These are phyloP conservation scores for Seira musarum DNA, from an alignment of 2,888 invertebrate genomes.

Conservation along the genomic window DNA sequence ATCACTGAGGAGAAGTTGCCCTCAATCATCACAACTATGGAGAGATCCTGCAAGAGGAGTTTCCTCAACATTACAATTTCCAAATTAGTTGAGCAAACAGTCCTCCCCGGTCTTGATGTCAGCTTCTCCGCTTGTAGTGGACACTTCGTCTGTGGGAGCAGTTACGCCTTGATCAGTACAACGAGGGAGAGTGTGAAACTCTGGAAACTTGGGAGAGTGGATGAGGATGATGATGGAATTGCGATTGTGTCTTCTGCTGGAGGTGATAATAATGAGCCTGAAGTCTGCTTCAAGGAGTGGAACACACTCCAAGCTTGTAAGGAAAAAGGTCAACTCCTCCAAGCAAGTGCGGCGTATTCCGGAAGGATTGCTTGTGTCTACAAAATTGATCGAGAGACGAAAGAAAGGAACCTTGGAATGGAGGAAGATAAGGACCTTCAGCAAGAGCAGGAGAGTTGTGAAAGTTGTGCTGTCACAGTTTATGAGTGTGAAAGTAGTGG, in stretches of 20 bases:
- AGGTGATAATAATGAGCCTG: constrained; percentile 20
- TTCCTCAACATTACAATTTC: constrained; percentile 68
- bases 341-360: constrained; percentile 97
- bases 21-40: constrained; percentile 64
- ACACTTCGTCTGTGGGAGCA: constrained; percentile 69
- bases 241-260: constrained; percentile 15
- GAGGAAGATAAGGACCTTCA: constrained; percentile 58
- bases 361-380: constrained; percentile 98
- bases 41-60: constrained; percentile 65
- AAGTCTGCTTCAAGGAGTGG: constrained; percentile 65
- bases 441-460: constrained; percentile 62
- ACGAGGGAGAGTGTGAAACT: constrained; percentile 67
- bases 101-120: constrained; percentile 64
- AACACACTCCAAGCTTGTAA: constrained; percentile 65
- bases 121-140: constrained; percentile 69
- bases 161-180: constrained; percentile 68
- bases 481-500: constrained; percentile 99
- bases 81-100: constrained; percentile 66
- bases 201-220: constrained; percentile 65
- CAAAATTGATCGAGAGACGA: constrained; percentile 81
- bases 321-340: constrained; percentile 75
- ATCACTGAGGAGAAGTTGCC: constrained; percentile 57
- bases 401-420: constrained; percentile 47
- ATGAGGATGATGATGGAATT: constrained; percentile 44
- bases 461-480: constrained; percentile 82